A percentile compares a stretch with the other conserved stretches of the same genome.
Conservation (phyloP, 2,113 vertebrate genomes). For the Lethenteron camtschaticum region DNA sequence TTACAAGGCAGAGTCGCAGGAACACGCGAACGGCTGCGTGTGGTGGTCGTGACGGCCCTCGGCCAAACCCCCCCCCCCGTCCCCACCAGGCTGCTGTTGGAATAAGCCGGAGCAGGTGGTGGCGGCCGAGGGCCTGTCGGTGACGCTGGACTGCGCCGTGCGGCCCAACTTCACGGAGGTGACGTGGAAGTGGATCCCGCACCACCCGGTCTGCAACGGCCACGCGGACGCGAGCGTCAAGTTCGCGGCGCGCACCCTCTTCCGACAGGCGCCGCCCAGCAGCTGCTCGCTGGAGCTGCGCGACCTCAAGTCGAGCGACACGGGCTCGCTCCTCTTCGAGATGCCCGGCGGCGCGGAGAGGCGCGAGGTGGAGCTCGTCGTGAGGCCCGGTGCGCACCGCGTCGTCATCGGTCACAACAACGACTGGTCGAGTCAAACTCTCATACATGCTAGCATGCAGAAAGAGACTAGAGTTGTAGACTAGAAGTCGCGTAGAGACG, state of each 20-base stretch:
- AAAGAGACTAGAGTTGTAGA: too few relatives aligned
- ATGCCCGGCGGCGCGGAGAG: too few relatives aligned
- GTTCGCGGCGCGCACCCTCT: background rate
- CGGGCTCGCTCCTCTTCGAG: background rate
- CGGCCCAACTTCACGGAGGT: background rate
- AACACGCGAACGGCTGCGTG: too few relatives aligned
- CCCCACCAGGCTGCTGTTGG: background rate
- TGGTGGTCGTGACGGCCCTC: too few relatives aligned
- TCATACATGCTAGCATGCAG: too few relatives aligned
- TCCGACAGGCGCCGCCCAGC: background rate
- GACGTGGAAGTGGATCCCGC: background rate
- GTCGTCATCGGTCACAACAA: too few relatives aligned
- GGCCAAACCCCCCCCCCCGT: too few relatives aligned
- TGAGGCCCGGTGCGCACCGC: too few relatives aligned
- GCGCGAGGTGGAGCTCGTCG: too few relatives aligned
- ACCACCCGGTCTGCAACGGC: conserved; percentile 3
- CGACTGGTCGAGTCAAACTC: too few relatives aligned
- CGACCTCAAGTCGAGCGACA: conserved; percentile 2
- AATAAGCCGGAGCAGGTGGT: background rate
- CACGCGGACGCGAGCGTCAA: background rate
- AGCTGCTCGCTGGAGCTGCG: conserved; percentile 2
- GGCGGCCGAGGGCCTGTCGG: background rate
- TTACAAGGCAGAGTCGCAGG: too few relatives aligned
- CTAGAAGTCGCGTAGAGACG: too few relatives aligned
- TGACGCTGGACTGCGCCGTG: conserved; percentile 1